phyloP scores from a whole-genome alignment of 2,113 vertebrate species.

The Paradisaea rubra region DNA sequence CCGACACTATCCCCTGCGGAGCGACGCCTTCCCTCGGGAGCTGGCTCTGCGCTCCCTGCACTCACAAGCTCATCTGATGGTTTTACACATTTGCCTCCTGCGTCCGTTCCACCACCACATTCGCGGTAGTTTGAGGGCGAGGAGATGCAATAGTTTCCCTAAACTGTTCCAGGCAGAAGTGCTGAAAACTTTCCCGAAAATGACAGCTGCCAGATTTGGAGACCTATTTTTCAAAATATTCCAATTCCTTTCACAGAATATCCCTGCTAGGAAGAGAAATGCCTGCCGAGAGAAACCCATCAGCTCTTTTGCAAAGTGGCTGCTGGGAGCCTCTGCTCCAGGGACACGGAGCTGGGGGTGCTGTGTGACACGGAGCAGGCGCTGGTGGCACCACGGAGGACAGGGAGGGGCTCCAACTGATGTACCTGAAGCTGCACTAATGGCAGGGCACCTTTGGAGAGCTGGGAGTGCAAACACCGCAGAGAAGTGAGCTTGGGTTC shows the following conservation, averaged over 20 bases:
- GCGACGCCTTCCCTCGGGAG: accelerated
- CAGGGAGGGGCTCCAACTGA: background rate
- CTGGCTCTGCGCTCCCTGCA: accelerated
- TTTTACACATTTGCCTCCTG: background rate
- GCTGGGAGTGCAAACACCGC: background rate
- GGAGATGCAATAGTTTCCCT: background rate
- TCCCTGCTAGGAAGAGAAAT: background rate
- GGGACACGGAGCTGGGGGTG: too few species aligned
- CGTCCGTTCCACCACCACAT: background rate
- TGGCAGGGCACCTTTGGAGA: background rate
- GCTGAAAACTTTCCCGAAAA: background rate
- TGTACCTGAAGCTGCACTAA: background rate
- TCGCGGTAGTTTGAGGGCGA: background rate
- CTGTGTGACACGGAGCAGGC: background rate
- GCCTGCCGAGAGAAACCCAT: background rate
- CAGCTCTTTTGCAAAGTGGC: background rate
- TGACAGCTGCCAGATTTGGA: background rate
- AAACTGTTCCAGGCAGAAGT: background rate
- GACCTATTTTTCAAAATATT: background rate
- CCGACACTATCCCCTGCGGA: accelerated
- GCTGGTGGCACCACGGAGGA: background rate
- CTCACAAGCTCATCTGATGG: background rate
- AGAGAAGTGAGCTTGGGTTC: background rate
- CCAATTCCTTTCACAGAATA: background rate
- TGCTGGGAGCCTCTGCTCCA: background rate